A percentile compares a stretch with the other conserved stretches of the same genome.
Evolutionary conservation across 2,113 vertebrate genomes (phyloP).

Genomic region (Gymnorhina tibicen): DNA sequence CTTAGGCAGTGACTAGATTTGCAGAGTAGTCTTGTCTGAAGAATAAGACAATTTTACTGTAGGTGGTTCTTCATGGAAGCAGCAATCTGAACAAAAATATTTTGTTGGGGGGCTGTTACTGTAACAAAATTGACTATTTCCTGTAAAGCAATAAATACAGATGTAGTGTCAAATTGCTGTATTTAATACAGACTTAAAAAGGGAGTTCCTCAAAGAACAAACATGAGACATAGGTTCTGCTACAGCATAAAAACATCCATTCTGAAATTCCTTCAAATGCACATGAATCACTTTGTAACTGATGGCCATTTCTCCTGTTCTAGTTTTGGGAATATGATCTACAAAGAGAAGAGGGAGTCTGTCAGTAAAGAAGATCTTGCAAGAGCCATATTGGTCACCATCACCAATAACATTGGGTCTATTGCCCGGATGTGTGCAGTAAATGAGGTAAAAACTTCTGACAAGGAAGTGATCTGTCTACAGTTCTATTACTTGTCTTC

Average conservation of each 20-base stretch:
- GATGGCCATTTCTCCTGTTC: background rate
- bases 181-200: background rate
- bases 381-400: constrained; percentile 81
- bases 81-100: background rate
- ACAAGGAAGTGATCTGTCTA: background rate
- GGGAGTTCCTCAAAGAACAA: background rate
- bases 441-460: constrained; percentile 75
- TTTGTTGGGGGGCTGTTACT: background rate
- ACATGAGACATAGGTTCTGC: background rate
- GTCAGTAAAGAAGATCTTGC: constrained; percentile 84
- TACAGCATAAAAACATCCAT: background rate
- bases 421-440: constrained; percentile 82
- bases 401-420: constrained; percentile 83
- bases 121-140: background rate
- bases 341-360: constrained; percentile 80
- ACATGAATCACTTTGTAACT: background rate
- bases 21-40: background rate
- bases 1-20: background rate
- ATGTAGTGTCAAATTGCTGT: background rate
- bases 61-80: background rate
- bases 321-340: constrained; percentile 86
- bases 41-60: background rate
- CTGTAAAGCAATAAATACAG: background rate
- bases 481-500: background rate
- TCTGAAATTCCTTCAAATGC: background rate